Percentiles rank a stretch among this genome's conserved stretches.
Conservation (phyloP, 2,888 invertebrate genomes). For the Nemapogon koenigi region DNA sequence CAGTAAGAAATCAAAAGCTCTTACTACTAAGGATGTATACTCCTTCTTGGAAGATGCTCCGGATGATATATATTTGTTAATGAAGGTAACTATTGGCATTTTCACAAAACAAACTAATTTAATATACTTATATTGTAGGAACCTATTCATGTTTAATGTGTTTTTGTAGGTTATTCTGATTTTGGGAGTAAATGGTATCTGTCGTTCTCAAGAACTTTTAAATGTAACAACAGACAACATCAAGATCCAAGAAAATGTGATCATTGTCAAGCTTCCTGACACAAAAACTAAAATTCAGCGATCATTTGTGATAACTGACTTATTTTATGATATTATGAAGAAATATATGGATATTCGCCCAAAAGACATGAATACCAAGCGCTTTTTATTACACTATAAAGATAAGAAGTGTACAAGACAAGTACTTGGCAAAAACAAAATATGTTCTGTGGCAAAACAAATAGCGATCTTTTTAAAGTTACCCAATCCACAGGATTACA, state of each 20-base stretch:
- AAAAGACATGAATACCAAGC: not conserved
- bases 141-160: too few relatives aligned
- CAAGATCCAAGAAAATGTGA: not conserved
- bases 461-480: conserved; percentile 1
- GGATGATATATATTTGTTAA: too few relatives aligned
- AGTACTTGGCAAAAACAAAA: conserved; percentile 3
- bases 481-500: not conserved
- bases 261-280: conserved; percentile 2
- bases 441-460: not conserved
- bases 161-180: too few relatives aligned
- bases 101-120: too few relatives aligned
- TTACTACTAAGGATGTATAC: too few relatives aligned
- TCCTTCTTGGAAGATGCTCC: too few relatives aligned
- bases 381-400: not conserved
- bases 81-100: too few relatives aligned
- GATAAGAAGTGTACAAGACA: not conserved
- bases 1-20: too few relatives aligned
- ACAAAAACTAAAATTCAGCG: conserved; percentile 1
- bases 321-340: not conserved
- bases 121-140: too few relatives aligned
- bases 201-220: conserved; percentile 2
- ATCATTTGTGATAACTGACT: conserved; percentile 3
- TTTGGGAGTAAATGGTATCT: too few relatives aligned
- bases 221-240: conserved; percentile 1
- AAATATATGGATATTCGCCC: conserved; percentile 1